Conservation (phyloP, 2,113 vertebrate species). For the Scytalopus superciliaris region DNA sequence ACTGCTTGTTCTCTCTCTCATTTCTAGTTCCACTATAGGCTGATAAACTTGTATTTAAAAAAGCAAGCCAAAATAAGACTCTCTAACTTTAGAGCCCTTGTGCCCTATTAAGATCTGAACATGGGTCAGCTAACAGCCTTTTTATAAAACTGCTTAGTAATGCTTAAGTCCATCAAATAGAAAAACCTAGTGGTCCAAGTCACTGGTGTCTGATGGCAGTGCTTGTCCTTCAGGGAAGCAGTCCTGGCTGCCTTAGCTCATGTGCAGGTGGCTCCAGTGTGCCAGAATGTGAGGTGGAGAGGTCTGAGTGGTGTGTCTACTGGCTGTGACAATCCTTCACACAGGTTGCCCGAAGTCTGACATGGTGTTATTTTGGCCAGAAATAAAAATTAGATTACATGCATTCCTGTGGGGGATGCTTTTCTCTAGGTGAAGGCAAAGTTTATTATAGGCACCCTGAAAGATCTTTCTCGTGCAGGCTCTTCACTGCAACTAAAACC, state of each 20-base stretch:
- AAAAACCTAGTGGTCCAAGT: background rate
- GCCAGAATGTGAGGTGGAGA: background rate
- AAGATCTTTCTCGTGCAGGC: fast-evolving
- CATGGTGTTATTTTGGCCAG: background rate
- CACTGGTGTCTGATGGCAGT: background rate
- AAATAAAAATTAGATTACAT: background rate
- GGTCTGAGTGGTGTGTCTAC: fast-evolving
- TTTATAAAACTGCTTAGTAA: background rate
- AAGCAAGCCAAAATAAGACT: background rate
- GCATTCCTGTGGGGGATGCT: background rate
- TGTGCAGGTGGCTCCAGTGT: background rate
- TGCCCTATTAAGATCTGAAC: background rate
- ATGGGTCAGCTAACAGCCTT: background rate
- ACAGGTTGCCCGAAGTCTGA: background rate
- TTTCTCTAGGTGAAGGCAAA: background rate
- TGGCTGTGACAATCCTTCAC: fast-evolving
- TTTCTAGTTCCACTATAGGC: background rate
- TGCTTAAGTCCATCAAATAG: background rate
- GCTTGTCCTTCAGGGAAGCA: too few species aligned
- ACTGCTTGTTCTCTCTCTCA: background rate
- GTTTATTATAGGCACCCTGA: background rate
- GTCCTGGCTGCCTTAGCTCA: fast-evolving
- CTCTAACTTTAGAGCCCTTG: background rate
- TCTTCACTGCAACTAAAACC: background rate
- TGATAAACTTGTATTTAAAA: background rate